These are phyloP conservation scores for Zalophus californianus DNA, from an alignment of 2,797 vertebrate genomes.

Conservation along the genomic window DNA sequence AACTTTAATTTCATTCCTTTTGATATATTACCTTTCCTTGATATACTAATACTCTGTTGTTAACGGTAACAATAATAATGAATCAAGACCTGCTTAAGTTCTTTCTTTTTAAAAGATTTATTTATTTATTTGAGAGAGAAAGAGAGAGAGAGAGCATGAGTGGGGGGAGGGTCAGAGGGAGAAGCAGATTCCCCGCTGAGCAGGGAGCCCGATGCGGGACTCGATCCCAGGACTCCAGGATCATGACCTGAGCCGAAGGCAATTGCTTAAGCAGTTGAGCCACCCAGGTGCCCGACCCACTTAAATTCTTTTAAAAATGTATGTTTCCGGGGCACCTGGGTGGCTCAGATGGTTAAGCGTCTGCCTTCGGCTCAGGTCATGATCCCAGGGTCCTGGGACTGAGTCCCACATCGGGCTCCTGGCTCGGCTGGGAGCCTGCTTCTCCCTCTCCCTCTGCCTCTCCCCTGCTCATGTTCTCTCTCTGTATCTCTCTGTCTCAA, in stretches of 20 bases:
- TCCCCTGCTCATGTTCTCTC: not conserved
- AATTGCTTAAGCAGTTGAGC: too few relatives aligned
- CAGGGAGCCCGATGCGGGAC: too few relatives aligned
- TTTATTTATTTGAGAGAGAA: too few relatives aligned
- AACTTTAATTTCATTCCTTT: slow-evolving; percentile 21
- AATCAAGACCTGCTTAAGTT: slow-evolving; percentile 3
- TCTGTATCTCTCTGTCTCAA: too few relatives aligned
- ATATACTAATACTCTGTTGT: not conserved
- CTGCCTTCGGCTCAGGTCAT: not conserved
- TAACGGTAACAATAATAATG: not conserved
- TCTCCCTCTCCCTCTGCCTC: not conserved
- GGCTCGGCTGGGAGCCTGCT: not conserved
- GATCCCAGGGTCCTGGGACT: not conserved
- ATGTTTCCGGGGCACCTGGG: not conserved
- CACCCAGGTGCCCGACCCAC: not conserved
- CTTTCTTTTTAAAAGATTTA: not conserved
- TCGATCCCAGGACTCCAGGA: too few relatives aligned
- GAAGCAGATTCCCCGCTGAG: too few relatives aligned
- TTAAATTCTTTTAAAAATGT: not conserved
- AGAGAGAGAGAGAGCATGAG: too few relatives aligned
- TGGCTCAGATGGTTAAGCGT: not conserved
- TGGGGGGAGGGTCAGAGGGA: too few relatives aligned
- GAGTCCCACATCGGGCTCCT: too few relatives aligned
- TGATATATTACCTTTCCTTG: not conserved
- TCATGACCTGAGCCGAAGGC: too few relatives aligned